Base-by-base conservation (phyloP, 2,888 invertebrate genomes). In the Drosophila aldrichi region DNA sequence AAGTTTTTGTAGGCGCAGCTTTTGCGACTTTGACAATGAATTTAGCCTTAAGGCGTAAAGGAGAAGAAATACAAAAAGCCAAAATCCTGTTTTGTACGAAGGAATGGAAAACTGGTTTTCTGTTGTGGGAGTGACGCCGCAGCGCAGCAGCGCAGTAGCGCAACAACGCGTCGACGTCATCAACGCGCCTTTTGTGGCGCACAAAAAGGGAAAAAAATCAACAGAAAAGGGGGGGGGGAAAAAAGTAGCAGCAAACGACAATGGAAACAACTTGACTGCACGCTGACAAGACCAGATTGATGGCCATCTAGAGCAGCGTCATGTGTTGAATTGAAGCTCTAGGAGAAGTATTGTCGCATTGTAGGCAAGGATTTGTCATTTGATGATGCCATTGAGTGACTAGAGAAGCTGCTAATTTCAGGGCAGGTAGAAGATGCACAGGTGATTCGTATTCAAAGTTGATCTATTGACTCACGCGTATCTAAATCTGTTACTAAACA, bases 21-120 rank as follows among this genome's bases (percentile, higher is more conserved):
- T 61, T 57, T 74, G 72, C 82, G 90, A 87, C 90, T 87, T 87
- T 87, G 87, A 89, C 87, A 87, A 89, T 87, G 87, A 87, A 89
- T 82, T 89, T 79, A 43, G 86, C 88, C 86, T 86, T 79, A 79
- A 88, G 90, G 87, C 82, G 58, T 52, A 65, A 61, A 64, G 66
- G 55, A 70, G 65, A 70, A 70, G 65, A 70, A 79, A 62, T 14
- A 55, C 59, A 55, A 64, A 63, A 63, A 43, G 40, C 43, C 60
- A 68, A 84, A 84, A 88, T 86, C 89, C 84, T 83, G 84, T 84
- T 88, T 84, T 72, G 58, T 64, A 65, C 32, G 44, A 67, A 62
- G 83, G 78, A 83, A 85, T 74, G 69, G 64, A 51, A 69, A 84
- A 84, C 84, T 76, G 87, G 84, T 88, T 84, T 48, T 48, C 56